Evolutionary conservation across 2,113 vertebrate species (phyloP), one percentile per base, ranked within the genome.

Genomic region (Aptenodytes forsteri): DNA sequence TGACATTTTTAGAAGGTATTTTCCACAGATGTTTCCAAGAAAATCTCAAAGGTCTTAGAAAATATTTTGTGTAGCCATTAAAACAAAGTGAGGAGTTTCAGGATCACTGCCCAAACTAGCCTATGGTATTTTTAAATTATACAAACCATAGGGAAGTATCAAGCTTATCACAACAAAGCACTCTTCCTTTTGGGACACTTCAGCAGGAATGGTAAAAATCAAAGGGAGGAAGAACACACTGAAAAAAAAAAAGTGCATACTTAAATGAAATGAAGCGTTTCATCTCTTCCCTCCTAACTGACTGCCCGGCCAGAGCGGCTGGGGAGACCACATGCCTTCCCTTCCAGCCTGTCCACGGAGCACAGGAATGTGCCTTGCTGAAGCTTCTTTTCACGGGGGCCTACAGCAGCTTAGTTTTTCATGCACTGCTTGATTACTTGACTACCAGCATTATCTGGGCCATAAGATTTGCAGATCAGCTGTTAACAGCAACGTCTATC

Each of bases 241-340:
- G 20, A 61, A 76, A 50, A 26, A 18, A 40, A 52, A 36, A 46
- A 18, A 4, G 10, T 4, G 27, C 72, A 78, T 26, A 40, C 30
- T 66, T 89, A 36, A 81, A 75, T 14, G n/a, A 89, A 95, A 87
- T 0, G 0, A 90, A 95, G 61, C 0, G 6, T 83, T 93, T 89
- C 6, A 42, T 27, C 49, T 84, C 56, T 44, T 92, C 21, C 46
- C 29, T 62, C 26, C 52, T 32, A 38, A 42, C 7, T n/a, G 55
- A 46, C 38, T 7, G 16, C 50, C 29, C 0, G 0, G 65, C n/a
- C 22, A 11, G 65, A 32, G 19, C 0, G 0, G 15, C 5, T 0
- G 0, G 21, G 34, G 29, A 78, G 77, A 64, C 38, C 3, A 1
- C 12, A 2, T 56, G 61, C 75, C n/a, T 87, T 70, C 58, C 13